Percentiles rank a stretch among this genome's conserved stretches.
These are phyloP conservation scores for Tretioscincus oriximinensis DNA, from an alignment of 2,113 vertebrate genomes.

Conservation along the genomic window DNA sequence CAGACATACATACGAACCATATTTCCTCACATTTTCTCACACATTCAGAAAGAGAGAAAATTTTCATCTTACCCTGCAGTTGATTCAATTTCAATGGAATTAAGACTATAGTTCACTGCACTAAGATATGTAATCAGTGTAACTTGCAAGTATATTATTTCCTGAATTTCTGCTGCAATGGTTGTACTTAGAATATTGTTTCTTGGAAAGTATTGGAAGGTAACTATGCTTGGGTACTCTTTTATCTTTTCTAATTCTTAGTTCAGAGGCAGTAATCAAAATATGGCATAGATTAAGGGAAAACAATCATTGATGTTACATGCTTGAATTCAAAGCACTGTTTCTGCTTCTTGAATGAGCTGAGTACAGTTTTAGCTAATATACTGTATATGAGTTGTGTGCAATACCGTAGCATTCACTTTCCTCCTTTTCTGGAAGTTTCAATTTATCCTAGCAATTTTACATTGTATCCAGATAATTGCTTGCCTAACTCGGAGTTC, in stretches of 20 bases:
- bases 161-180: constrained; percentile 2
- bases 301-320: background rate
- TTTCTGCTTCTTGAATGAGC: background rate
- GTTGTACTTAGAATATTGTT: background rate
- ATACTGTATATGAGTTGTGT: too few species aligned
- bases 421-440: too few species aligned
- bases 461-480: too few species aligned
- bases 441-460: too few species aligned
- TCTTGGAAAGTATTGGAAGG: background rate
- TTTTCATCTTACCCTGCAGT: background rate
- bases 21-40: background rate
- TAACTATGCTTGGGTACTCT: background rate
- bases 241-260: background rate
- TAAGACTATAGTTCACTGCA: background rate
- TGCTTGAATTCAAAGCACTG: fast-evolving
- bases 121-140: background rate
- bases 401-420: too few species aligned
- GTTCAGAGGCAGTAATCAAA: background rate
- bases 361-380: too few species aligned
- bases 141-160: background rate
- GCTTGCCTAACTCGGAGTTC: too few species aligned
- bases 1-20: background rate
- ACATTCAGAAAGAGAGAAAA: fast-evolving
- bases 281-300: background rate
- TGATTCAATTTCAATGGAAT: background rate